Percentiles rank a stretch among this genome's conserved stretches.
phyloP scores from a whole-genome alignment of 2,797 vertebrate genomes.

The Acipenser ruthenus region DNA sequence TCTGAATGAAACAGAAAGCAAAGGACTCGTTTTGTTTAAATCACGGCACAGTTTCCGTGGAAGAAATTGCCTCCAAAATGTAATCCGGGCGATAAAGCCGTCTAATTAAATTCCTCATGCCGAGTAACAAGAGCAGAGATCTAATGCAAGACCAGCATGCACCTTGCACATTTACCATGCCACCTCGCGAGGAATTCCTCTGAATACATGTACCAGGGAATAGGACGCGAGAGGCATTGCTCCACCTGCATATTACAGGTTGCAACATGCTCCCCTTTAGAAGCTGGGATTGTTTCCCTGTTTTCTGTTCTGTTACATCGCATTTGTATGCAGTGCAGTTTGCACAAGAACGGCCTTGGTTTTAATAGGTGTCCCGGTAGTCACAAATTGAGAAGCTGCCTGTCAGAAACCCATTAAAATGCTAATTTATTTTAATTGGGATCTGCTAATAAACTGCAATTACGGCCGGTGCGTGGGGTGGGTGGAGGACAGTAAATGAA shows the following conservation, averaged over 20 bases:
- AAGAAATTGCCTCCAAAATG: conserved; percentile 33
- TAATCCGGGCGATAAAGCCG: conserved; percentile 41
- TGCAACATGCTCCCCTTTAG: background rate
- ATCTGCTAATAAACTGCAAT: conserved; percentile 78
- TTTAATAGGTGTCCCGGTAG: conserved; percentile 23
- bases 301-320: conserved; percentile 24
- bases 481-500: conserved; percentile 25
- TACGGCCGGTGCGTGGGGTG: conserved; percentile 61
- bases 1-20: no score
- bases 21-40: no score
- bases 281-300: conserved; percentile 22
- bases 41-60: no score
- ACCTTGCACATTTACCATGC: conserved; percentile 28
- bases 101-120: conserved; percentile 62
- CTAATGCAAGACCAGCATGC: conserved; percentile 46
- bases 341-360: conserved; percentile 7
- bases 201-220: conserved; percentile 27
- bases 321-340: conserved; percentile 19
- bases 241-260: background rate
- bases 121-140: conserved; percentile 45
- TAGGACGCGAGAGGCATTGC: background rate
- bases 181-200: conserved; percentile 37
- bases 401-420: conserved; percentile 69
- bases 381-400: conserved; percentile 59
- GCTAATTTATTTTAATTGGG: conserved; percentile 82